These are phyloP conservation scores for Pinna nobilis DNA, from an alignment of 1,140 invertebrate species.

Conservation along the genomic window DNA sequence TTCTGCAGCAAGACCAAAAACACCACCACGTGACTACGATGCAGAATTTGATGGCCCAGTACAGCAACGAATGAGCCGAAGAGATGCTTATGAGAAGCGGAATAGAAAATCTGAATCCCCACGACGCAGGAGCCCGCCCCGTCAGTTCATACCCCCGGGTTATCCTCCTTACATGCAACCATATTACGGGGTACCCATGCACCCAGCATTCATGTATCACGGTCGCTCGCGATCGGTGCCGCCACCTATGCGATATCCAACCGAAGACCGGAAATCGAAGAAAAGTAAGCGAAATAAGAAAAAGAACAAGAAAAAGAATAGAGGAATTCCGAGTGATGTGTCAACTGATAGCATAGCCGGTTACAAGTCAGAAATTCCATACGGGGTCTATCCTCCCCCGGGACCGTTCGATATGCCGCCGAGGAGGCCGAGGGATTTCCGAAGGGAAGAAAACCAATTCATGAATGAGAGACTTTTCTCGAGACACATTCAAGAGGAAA, in stretches of 20 bases:
- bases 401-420: slow-evolving; percentile 44
- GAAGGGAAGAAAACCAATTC: slow-evolving; percentile 60
- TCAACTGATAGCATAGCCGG: slow-evolving; percentile 56
- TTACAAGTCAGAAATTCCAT: slow-evolving; percentile 60
- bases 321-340: slow-evolving; percentile 43
- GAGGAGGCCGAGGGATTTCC: slow-evolving; percentile 55
- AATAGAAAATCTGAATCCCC: slow-evolving; percentile 1
- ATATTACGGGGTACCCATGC: background rate
- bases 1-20: slow-evolving; percentile 56
- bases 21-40: slow-evolving; percentile 67
- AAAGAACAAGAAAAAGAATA: slow-evolving; percentile 57
- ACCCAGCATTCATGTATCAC: background rate
- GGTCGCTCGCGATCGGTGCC: slow-evolving; percentile 56
- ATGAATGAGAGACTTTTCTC: slow-evolving; percentile 66
- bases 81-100: slow-evolving; percentile 56
- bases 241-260: slow-evolving; percentile 46
- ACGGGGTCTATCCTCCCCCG: background rate
- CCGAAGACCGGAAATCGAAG: slow-evolving; percentile 28
- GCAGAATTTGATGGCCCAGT: slow-evolving; percentile 21
- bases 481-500: slow-evolving; percentile 55
- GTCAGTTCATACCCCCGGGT: slow-evolving; percentile 27
- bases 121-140: slow-evolving; percentile 13
- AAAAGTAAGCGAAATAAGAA: slow-evolving; percentile 44
- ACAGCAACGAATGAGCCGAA: slow-evolving; percentile 53
- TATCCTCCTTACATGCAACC: slow-evolving; percentile 41